Evolutionary conservation across 2,888 invertebrate genomes (phyloP).

Genomic region (Drosophila recens): DNA sequence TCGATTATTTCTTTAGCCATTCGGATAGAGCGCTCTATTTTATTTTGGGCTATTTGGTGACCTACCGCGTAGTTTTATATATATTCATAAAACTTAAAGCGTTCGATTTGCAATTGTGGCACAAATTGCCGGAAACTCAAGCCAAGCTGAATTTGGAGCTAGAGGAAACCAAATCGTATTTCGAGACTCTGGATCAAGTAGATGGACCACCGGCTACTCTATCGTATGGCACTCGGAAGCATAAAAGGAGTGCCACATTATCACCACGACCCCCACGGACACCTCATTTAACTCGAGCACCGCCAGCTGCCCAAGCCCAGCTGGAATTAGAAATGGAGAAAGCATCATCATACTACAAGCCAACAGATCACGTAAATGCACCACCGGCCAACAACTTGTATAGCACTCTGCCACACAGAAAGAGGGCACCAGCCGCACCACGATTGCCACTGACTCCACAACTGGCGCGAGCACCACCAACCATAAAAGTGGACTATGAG

Average conservation of each 20-base stretch:
- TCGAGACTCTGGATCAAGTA: slow-evolving; percentile 12
- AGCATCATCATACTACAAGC: background rate
- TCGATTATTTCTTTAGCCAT: slow-evolving; percentile 9
- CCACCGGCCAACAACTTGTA: slow-evolving; percentile 3
- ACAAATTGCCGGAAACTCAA: background rate
- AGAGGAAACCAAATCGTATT: background rate
- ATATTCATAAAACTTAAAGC: slow-evolving; percentile 2
- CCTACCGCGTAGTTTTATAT: slow-evolving; percentile 11
- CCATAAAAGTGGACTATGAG: background rate
- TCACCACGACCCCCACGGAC: background rate
- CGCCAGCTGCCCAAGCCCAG: background rate
- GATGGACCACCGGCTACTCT: slow-evolving; percentile 22
- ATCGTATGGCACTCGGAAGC: background rate
- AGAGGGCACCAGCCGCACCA: background rate
- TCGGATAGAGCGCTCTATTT: slow-evolving; percentile 4
- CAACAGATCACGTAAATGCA: slow-evolving; percentile 25
- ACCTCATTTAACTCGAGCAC: background rate
- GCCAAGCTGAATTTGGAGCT: slow-evolving; percentile 6
- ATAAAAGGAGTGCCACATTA: background rate
- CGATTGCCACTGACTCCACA: too few species aligned
- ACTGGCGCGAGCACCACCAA: background rate
- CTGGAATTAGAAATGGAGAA: slow-evolving; percentile 13
- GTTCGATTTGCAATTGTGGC: slow-evolving; percentile 29
- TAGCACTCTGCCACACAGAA: background rate
- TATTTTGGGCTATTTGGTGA: slow-evolving; percentile 31